Evolutionary conservation across 1,140 invertebrate species (phyloP), one percentile per base, ranked within the genome.

Genomic region (Brachionus manjavacas): DNA sequence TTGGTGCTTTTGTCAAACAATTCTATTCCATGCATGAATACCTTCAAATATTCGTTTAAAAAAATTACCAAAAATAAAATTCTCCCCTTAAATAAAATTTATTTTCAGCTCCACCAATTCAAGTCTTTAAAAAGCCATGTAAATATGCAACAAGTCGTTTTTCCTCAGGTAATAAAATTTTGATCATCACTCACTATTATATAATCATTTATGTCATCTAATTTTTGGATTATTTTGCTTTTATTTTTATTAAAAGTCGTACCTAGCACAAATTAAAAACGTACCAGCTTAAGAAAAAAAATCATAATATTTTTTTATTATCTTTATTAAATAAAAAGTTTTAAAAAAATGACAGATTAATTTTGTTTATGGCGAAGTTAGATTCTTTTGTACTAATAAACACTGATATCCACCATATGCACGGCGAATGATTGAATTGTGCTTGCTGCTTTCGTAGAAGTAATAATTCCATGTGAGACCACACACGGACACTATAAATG

Each of bases 381-480:
- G 25, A 25, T 76, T 76, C 4, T 8, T 25, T 35, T 31, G 16
- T 23, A 76, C 7, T 25, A 49, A 76, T 49, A 76, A 46, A 76
- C 12, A 49, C 25, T 49, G 72, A 25, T 81, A 81, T 4, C 79
- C 79, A 46, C 79, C 79, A 60, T 81, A 81, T 11, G 79, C 79
- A n/a, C 52, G 49, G 55, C 41, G 55, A 20, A 81, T 41, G n/a
- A 81, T 81, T 68, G 79, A 81, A 11, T 25, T 81, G 7, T 81
- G 79, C 43, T 81, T 81, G 52, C 79, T 81, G 25, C 60, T 55
- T 64, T 81, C 79, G 35, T 64, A 81, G 12, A 81, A 81, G 39
- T 84, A 84, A 35, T 70, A 84, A 14, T 84, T 84, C 81, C 81
- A 84, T 41, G 31, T 43, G 4, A 72, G 39, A 35, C 81, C 81